Evolutionary conservation across 2,113 vertebrate species (phyloP), one percentile per base, ranked within the genome.

Genomic region (Vulpes vulpes): DNA sequence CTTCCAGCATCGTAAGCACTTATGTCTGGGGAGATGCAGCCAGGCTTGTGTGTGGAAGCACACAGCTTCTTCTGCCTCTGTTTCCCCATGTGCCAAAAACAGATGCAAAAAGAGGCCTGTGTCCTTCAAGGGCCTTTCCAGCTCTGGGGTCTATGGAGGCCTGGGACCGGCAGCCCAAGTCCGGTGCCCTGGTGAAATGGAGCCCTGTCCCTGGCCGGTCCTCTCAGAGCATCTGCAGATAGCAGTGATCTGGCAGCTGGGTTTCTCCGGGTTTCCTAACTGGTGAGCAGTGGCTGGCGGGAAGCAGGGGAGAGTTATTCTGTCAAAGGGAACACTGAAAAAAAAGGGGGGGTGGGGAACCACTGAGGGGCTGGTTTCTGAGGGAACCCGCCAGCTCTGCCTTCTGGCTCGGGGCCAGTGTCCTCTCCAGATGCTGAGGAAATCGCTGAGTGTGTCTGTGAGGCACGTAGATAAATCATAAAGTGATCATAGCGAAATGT

Each of bases 281-380:
- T n/a, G 95, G 95, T 92, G 79, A 17, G 96, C 30, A 91, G 78
- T 55, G 15, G 59, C 92, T 1, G 73, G 88, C 95, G 95, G 96
- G 93, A 91, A 98, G 81, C 59, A 91, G 94, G 49, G 57, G 97
- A 73, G 97, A 97, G 96, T 95, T 95, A 97, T 95, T 97, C 96
- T 16, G 89, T 97, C 96, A 95, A 73, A 95, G 91, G 38, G 62
- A 97, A 71, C 90, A 95, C 93, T 84, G 79, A 27, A 43, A 43
- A 43, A 43, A 43, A 43, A 43, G 1, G 1, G 43, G 43, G 5
- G 43, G 43, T 38, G 43, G 91, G 38, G 62, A 97, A 71, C 20
- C 90, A 95, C 93, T 84, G 79, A 30, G 81, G 92, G 97, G 80
- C 78, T 84, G 35, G 49, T 67, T 98, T 98, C 92, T 94, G 83